Evolutionary conservation across 2,113 vertebrate genomes (phyloP).

Genomic region (Chionodraco myersi): DNA sequence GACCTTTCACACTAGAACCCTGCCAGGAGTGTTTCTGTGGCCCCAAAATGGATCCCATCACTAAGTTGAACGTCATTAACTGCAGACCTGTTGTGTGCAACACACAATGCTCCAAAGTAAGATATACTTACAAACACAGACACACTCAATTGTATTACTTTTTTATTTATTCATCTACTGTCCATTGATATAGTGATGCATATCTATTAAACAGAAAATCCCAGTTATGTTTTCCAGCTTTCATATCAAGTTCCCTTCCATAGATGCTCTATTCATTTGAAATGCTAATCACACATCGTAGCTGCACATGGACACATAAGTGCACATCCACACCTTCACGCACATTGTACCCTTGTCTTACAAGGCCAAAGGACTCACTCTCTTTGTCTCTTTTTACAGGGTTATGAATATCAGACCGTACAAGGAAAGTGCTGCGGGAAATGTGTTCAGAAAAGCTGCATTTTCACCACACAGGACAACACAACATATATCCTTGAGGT

Average conservation of each 20-base stretch:
- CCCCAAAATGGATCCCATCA: conserved; percentile 53
- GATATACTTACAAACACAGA: not conserved
- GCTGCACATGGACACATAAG: not conserved
- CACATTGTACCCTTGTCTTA: not conserved
- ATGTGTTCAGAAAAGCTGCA: conserved; percentile 84
- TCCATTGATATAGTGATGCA: not conserved
- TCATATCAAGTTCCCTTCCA: not conserved
- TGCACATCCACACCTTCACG: not conserved
- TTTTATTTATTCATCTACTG: too few relatives aligned
- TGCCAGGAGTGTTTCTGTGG: conserved; percentile 86
- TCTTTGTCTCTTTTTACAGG: conserved; percentile 74
- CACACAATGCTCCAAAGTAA: conserved; percentile 77
- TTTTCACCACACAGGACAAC: conserved; percentile 66
- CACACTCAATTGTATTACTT: not conserved
- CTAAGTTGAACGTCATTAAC: conserved; percentile 44
- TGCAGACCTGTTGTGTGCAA: conserved; percentile 81
- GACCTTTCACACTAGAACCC: not conserved
- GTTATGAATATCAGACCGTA: conserved; percentile 68
- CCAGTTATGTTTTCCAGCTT: not conserved
- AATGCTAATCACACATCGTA: not conserved
- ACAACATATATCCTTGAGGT: conserved; percentile 69
- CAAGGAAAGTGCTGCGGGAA: conserved; percentile 86
- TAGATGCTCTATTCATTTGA: too few relatives aligned
- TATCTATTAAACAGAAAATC: not conserved
- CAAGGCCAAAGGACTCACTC: not conserved